Conservation (phyloP, 2,113 vertebrate genomes). For the Ammodytes marinus region DNA sequence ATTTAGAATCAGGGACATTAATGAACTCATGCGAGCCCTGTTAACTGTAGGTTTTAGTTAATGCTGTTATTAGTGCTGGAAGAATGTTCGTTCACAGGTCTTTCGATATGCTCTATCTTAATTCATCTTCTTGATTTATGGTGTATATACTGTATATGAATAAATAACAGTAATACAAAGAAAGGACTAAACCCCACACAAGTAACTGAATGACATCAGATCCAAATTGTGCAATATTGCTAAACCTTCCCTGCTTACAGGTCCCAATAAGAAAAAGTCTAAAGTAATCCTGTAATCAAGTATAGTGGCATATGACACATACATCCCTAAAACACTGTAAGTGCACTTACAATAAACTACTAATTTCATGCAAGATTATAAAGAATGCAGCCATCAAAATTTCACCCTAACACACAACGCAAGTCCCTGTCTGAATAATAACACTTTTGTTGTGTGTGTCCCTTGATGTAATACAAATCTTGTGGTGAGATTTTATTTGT, state of each 20-base stretch:
- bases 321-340: background rate
- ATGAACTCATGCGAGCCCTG: slow-evolving; percentile 11
- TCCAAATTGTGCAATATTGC: slow-evolving; percentile 25
- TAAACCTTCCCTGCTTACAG: slow-evolving; percentile 14
- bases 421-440: background rate
- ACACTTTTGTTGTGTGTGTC: background rate
- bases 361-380: background rate
- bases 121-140: slow-evolving; percentile 20
- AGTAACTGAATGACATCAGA: slow-evolving; percentile 54
- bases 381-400: background rate
- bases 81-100: background rate
- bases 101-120: background rate
- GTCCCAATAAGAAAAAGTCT: background rate
- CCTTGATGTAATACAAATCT: background rate
- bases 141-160: background rate
- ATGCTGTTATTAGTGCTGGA: slow-evolving; percentile 21
- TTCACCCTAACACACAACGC: background rate
- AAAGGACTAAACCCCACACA: background rate
- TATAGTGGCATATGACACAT: slow-evolving; percentile 7
- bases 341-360: background rate
- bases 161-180: slow-evolving; percentile 48
- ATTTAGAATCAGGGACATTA: background rate
- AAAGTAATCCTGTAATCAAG: slow-evolving; percentile 22
- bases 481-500: background rate
- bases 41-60: background rate